Evolutionary conservation across 1,140 invertebrate genomes (phyloP).

Genomic region (Leptoteleia sp.): DNA sequence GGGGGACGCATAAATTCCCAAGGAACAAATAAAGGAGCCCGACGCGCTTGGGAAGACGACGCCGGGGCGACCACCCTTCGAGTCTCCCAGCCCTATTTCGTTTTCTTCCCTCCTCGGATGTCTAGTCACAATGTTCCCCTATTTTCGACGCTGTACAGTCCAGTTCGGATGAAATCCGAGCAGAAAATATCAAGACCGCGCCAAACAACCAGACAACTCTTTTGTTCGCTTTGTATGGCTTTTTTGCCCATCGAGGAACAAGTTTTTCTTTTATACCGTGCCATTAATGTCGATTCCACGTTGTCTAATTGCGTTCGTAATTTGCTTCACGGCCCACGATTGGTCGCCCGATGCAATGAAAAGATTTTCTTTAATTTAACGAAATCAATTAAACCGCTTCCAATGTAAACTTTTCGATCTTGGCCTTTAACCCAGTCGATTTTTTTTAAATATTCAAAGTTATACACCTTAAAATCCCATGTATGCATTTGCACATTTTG

Average conservation of each 20-base stretch:
- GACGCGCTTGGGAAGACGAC: slow-evolving; percentile 44
- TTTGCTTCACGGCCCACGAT: too few relatives aligned
- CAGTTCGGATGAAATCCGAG: slow-evolving; percentile 62
- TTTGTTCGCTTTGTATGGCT: slow-evolving; percentile 47
- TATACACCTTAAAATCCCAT: too few relatives aligned
- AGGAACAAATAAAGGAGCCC: slow-evolving; percentile 61
- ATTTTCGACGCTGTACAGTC: slow-evolving; percentile 49
- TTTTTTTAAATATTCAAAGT: too few relatives aligned
- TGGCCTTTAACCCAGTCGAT: too few relatives aligned
- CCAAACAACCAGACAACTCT: slow-evolving; percentile 50
- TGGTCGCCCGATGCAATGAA: too few relatives aligned
- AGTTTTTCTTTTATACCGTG: slow-evolving; percentile 26
- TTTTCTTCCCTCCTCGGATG: slow-evolving; percentile 45
- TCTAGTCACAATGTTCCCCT: slow-evolving; percentile 60
- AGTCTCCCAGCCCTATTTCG: slow-evolving; percentile 30
- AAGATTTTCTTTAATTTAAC: too few relatives aligned
- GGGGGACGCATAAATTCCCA: slow-evolving; percentile 46
- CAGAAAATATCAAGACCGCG: slow-evolving; percentile 56
- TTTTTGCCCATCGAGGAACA: slow-evolving; percentile 17
- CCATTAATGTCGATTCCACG: too few relatives aligned
- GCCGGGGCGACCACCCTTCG: slow-evolving; percentile 61
- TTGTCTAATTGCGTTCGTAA: too few relatives aligned
- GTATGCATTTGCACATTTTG: too few relatives aligned
- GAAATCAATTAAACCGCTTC: too few relatives aligned
- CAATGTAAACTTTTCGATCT: too few relatives aligned